These are phyloP conservation scores for Danio tinwini DNA, from an alignment of 2,797 vertebrate genomes.

Conservation along the genomic window DNA sequence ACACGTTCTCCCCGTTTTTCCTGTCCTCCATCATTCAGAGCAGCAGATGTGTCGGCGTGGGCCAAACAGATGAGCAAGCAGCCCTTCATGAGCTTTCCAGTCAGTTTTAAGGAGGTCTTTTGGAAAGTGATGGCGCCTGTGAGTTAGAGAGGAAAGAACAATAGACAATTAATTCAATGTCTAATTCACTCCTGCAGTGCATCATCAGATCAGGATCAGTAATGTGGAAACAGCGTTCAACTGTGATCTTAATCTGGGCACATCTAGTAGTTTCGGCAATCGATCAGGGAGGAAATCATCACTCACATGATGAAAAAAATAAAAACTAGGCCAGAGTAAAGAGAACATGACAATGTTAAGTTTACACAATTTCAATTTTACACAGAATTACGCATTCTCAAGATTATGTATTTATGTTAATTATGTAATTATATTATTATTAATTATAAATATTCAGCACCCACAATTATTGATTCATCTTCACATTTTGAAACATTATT, in stretches of 20 bases:
- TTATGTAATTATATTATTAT: no score
- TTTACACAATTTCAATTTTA: no score
- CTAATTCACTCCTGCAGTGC: constrained; percentile 1
- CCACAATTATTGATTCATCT: no score
- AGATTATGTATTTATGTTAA: no score
- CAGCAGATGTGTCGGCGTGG: neutral
- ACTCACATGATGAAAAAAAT: neutral
- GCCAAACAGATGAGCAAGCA: constrained; percentile 1
- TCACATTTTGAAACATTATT: no score
- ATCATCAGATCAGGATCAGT: neutral
- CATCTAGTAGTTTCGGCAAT: neutral
- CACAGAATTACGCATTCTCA: no score
- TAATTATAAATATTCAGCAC: no score
- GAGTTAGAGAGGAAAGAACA: constrained; percentile 29
- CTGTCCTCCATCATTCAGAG: constrained; percentile 30
- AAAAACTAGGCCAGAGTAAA: neutral
- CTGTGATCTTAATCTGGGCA: neutral
- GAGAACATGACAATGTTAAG: neutral
- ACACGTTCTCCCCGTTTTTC: constrained; percentile 20
- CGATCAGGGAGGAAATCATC: neutral
- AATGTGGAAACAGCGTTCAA: constrained; percentile 1
- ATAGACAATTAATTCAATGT: constrained; percentile 19
- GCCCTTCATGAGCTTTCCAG: neutral
- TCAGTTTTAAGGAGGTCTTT: constrained; percentile 10
- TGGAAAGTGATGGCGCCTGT: neutral